These are phyloP conservation scores for Haliaeetus leucogaster DNA, from an alignment of 2,113 vertebrate genomes.

Conservation along the genomic window DNA sequence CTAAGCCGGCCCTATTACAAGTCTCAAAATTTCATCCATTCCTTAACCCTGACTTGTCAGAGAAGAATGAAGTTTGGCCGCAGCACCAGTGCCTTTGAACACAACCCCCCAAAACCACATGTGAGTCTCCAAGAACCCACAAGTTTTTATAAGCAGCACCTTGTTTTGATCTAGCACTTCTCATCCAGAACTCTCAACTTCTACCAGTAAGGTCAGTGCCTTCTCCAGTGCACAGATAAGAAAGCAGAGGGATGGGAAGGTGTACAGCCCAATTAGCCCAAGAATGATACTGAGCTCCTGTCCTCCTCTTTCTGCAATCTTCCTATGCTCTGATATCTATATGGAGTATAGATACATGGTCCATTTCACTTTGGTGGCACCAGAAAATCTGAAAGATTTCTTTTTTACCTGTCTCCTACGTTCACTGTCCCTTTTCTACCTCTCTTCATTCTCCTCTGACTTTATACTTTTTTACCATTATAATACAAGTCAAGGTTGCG, in stretches of 20 bases:
- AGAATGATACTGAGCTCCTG: neutral
- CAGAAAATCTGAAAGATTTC: neutral
- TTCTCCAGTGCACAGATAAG: neutral
- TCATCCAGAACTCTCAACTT: neutral
- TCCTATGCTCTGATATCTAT: neutral
- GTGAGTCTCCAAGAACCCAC: neutral
- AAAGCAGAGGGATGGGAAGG: neutral
- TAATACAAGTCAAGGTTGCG: neutral
- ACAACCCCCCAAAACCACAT: neutral
- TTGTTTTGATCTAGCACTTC: neutral
- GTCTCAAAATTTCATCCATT: neutral
- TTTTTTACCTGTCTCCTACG: neutral
- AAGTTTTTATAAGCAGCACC: neutral
- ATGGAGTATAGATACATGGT: neutral
- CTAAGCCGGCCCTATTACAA: neutral
- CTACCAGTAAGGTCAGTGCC: neutral
- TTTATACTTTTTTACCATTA: neutral
- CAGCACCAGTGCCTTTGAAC: neutral
- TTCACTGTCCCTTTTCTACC: neutral
- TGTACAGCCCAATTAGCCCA: neutral
- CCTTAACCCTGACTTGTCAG: neutral
- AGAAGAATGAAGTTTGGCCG: neutral
- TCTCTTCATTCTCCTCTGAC: neutral
- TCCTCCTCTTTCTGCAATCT: neutral
- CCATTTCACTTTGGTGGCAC: neutral